Percentiles rank a stretch among this genome's conserved stretches.
Conservation (phyloP, 2,797 vertebrate species). For the Onychomys arenicola region DNA sequence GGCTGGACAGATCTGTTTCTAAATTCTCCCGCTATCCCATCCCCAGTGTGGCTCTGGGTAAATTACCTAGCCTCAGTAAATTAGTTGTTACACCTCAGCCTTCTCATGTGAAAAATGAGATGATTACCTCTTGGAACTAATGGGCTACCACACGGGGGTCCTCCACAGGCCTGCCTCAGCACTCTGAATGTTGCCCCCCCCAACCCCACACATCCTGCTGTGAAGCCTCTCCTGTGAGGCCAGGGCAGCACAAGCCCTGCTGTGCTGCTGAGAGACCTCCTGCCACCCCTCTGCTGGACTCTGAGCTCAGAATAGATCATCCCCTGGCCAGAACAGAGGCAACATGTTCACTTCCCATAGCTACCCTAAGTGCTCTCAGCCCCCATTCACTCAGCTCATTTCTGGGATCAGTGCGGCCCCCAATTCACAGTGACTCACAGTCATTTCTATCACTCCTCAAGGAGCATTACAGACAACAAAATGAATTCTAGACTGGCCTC, state of each 20-base stretch:
- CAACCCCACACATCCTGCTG: not conserved
- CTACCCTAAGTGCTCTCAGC: not conserved
- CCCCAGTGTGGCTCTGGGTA: not conserved
- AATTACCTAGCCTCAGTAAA: not conserved
- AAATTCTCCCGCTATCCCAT: not conserved
- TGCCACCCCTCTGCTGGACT: not conserved
- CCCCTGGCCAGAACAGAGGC: not conserved
- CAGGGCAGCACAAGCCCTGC: not conserved
- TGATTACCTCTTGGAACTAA: not conserved
- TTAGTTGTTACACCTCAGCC: constrained; percentile 5
- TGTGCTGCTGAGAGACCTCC: not conserved
- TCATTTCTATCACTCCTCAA: not conserved
- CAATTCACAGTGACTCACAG: not conserved
- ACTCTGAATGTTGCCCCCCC: not conserved
- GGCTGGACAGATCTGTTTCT: not conserved
- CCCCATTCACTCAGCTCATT: not conserved
- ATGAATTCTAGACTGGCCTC: not conserved
- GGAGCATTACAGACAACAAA: not conserved
- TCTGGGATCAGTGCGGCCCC: not conserved
- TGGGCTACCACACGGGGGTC: not conserved
- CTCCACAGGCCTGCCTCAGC: not conserved
- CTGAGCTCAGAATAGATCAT: not conserved
- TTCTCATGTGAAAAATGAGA: constrained; percentile 54
- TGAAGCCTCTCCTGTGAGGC: not conserved
- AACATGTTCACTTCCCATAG: not conserved